Evolutionary conservation across 64 coral and sea anemone species (phyloP).

Genomic region (Actinia tenebrosa): DNA sequence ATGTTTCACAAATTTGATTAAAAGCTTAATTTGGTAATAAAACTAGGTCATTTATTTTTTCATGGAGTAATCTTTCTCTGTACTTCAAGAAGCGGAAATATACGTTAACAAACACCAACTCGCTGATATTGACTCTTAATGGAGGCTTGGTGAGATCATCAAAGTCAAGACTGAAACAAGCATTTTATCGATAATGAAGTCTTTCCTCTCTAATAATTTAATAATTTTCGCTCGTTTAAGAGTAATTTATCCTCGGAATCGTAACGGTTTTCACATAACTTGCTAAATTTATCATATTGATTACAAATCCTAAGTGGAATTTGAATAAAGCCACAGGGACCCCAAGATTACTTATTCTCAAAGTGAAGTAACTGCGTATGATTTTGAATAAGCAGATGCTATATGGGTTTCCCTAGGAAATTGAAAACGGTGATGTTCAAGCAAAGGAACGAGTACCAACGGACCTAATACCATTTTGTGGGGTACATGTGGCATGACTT

Average conservation of each 20-base stretch:
- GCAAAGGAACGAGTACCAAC: too few relatives aligned
- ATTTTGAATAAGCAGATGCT: too few relatives aligned
- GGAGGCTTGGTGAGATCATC: not conserved
- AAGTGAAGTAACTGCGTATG: too few relatives aligned
- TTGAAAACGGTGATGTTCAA: too few relatives aligned
- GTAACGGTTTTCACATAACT: not conserved
- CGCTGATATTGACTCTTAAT: not conserved
- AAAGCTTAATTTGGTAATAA: not conserved
- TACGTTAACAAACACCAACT: not conserved
- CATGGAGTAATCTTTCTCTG: not conserved
- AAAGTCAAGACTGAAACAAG: not conserved
- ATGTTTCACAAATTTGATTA: not conserved
- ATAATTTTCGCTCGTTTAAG: not conserved
- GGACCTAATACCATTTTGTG: too few relatives aligned
- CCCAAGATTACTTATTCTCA: too few relatives aligned
- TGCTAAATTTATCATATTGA: too few relatives aligned
- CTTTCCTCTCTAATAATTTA: not conserved
- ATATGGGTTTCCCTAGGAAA: too few relatives aligned
- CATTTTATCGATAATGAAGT: not conserved
- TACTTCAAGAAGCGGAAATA: conserved; percentile 8
- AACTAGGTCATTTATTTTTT: not conserved
- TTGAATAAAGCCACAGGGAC: too few relatives aligned
- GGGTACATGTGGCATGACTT: too few relatives aligned
- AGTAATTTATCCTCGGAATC: too few relatives aligned
- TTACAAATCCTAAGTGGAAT: too few relatives aligned